Conservation (phyloP, 2,113 vertebrate species). For the Gila orcuttii region DNA sequence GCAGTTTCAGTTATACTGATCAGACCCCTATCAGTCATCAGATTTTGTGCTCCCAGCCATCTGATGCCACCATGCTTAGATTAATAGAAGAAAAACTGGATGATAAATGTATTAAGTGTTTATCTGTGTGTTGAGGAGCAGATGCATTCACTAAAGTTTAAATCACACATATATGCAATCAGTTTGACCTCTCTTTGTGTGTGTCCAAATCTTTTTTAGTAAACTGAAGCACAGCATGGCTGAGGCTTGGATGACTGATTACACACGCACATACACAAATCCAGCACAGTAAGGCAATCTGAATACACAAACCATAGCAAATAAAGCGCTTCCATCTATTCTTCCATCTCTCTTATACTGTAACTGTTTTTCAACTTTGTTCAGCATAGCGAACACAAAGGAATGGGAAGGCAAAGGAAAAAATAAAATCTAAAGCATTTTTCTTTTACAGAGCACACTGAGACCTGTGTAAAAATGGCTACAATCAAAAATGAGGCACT, state of each 20-base stretch:
- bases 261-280: conserved; percentile 51
- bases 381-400: conserved; percentile 61
- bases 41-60: conserved; percentile 43
- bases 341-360: not conserved
- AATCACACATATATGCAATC: not conserved
- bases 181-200: not conserved
- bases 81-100: conserved; percentile 37
- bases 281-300: conserved; percentile 75
- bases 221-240: conserved; percentile 72
- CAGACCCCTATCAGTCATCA: conserved; percentile 40
- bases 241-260: conserved; percentile 48
- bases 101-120: conserved; percentile 22
- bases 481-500: conserved; percentile 85
- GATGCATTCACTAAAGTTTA: not conserved
- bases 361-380: not conserved
- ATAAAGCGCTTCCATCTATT: conserved; percentile 17
- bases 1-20: conserved; percentile 22
- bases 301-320: conserved; percentile 68
- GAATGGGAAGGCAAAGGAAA: not conserved
- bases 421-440: conserved; percentile 39
- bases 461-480: conserved; percentile 81
- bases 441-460: conserved; percentile 67
- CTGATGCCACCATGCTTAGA: conserved; percentile 41
- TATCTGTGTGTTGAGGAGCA: conserved; percentile 6
- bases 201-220: conserved; percentile 37